Percentiles rank a stretch among this genome's conserved stretches.
Conservation (phyloP, 2,888 invertebrate species). For the Diaprepes abbreviatus region DNA sequence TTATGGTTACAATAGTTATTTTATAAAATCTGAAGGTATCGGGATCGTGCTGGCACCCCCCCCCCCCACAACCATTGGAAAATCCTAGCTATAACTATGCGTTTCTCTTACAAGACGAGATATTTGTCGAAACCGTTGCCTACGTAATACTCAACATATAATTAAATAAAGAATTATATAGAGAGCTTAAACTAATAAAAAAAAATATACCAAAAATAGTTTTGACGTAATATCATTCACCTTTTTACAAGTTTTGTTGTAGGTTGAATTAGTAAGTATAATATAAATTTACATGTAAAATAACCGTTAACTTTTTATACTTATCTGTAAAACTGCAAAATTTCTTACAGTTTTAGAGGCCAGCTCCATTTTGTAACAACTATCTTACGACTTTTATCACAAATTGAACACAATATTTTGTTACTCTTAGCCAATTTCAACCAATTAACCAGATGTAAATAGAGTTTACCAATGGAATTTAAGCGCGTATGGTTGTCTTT, state of each 20-base stretch:
- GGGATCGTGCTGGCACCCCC: too few species aligned
- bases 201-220: constrained; percentile 33
- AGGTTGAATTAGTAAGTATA: constrained; percentile 6
- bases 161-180: too few species aligned
- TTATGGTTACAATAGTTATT: too few species aligned
- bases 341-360: constrained; percentile 28
- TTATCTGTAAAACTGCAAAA: constrained; percentile 18
- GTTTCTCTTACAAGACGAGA: too few species aligned
- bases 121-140: too few species aligned
- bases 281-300: constrained; percentile 5
- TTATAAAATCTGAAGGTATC: too few species aligned
- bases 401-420: constrained; percentile 48
- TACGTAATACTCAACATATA: too few species aligned
- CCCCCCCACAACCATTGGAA: too few species aligned
- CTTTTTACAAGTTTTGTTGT: constrained; percentile 16
- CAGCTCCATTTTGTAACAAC: constrained; percentile 35
- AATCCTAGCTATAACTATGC: too few species aligned
- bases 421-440: background rate
- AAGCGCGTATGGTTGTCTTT: too few species aligned
- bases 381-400: constrained; percentile 43
- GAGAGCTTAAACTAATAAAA: background rate
- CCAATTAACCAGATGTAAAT: too few species aligned
- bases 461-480: too few species aligned
- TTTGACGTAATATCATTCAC: constrained; percentile 33
- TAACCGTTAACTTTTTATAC: background rate